These are phyloP conservation scores for Adelphocoris suturalis DNA, from an alignment of 2,888 invertebrate species.

Conservation along the genomic window DNA sequence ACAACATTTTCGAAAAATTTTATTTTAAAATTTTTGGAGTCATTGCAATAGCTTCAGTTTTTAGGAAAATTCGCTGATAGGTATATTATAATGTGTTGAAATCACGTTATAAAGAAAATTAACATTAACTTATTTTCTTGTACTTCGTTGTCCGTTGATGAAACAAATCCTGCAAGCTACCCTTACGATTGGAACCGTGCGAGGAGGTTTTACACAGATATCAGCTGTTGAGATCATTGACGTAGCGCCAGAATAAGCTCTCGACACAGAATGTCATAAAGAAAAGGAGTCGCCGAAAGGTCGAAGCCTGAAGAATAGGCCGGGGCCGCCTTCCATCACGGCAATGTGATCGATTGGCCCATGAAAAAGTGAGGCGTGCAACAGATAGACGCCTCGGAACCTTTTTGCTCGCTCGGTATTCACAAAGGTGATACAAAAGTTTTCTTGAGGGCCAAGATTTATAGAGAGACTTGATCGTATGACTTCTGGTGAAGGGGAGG, in stretches of 20 bases:
- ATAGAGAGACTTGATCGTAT: slow-evolving; percentile 2
- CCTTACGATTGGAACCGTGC: not conserved
- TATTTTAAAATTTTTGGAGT: too few species aligned
- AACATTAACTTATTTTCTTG: too few species aligned
- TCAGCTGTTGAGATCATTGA: not conserved
- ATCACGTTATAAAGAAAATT: too few species aligned
- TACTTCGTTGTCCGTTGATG: too few species aligned
- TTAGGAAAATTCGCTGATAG: too few species aligned
- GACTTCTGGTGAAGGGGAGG: not conserved
- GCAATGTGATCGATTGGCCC: slow-evolving; percentile 28
- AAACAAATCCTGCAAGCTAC: too few species aligned
- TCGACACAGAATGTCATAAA: slow-evolving; percentile 11
- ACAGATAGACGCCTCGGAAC: not conserved
- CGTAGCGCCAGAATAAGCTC: not conserved
- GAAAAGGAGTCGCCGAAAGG: slow-evolving; percentile 3
- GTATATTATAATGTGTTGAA: too few species aligned
- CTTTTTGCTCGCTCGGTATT: slow-evolving; percentile 21
- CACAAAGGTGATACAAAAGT: slow-evolving; percentile 12
- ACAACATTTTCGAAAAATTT: too few species aligned
- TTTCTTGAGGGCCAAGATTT: not conserved
- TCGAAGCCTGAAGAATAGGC: not conserved
- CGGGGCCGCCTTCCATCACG: not conserved
- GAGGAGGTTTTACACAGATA: not conserved
- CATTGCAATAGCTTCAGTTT: too few species aligned
- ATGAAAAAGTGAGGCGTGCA: slow-evolving; percentile 36